phyloP scores from a whole-genome alignment of 2,888 invertebrate genomes.

The Paralinhomoeus sp. region DNA sequence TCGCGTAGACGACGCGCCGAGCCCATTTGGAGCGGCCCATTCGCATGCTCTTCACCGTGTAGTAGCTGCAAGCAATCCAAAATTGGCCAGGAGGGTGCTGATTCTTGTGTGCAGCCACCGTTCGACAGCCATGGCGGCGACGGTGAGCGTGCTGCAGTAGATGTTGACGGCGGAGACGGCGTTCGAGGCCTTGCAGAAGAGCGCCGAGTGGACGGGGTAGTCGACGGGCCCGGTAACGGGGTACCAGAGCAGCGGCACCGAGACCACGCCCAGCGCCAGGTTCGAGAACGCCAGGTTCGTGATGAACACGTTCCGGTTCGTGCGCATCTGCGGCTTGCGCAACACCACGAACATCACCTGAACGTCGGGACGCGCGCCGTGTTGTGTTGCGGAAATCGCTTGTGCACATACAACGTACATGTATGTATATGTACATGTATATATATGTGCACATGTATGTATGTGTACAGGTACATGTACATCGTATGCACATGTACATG shows the following conservation, averaged over 20 bases:
- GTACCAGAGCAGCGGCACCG: conserved; percentile 45
- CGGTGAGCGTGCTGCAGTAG: conserved; percentile 23
- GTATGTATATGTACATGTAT: no score
- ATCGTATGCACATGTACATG: no score
- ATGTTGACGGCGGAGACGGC: conserved; percentile 22
- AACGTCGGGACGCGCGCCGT: not conserved
- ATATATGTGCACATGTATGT: no score
- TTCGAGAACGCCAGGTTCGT: conserved; percentile 60
- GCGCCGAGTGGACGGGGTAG: conserved; percentile 15
- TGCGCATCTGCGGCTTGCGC: conserved; percentile 63
- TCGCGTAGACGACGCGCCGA: no score
- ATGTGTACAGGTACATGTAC: no score
- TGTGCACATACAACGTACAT: no score
- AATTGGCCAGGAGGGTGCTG: no score
- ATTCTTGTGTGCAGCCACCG: conserved; percentile 8
- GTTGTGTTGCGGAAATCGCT: no score
- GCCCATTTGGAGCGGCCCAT: no score
- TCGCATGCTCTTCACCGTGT: no score
- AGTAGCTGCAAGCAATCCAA: no score
- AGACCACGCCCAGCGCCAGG: conserved; percentile 57
- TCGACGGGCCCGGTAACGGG: conserved; percentile 16
- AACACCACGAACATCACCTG: conserved; percentile 38
- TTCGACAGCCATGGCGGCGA: conserved; percentile 23
- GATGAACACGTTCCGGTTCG: conserved; percentile 71
- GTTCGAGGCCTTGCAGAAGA: conserved; percentile 23